These are phyloP conservation scores for Periparus ater DNA, from an alignment of 2,797 vertebrate genomes.

Conservation along the genomic window DNA sequence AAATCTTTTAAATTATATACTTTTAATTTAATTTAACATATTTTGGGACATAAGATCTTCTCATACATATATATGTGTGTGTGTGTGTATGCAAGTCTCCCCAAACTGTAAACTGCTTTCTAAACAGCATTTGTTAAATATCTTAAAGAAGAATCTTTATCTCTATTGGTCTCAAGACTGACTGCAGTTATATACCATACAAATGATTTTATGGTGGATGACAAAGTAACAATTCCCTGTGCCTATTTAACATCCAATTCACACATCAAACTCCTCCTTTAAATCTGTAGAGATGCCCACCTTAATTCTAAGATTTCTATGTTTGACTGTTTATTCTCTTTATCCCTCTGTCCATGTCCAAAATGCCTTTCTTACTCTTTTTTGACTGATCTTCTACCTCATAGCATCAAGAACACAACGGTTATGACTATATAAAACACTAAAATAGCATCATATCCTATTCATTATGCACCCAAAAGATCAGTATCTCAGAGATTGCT, in stretches of 20 bases:
- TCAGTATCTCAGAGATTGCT: neutral
- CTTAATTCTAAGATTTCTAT: neutral
- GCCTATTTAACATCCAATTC: neutral
- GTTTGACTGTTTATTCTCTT: neutral
- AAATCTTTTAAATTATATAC: neutral
- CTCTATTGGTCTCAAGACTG: neutral
- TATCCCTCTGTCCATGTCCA: neutral
- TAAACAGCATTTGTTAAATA: neutral
- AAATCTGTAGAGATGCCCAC: neutral
- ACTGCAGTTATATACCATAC: neutral
- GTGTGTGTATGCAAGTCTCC: neutral
- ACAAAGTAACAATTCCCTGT: neutral
- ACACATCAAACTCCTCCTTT: neutral
- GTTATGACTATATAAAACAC: neutral
- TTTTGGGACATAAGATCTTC: neutral
- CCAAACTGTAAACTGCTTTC: neutral
- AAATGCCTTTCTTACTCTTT: neutral
- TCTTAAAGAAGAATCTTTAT: neutral
- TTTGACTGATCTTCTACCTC: neutral
- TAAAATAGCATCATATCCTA: neutral
- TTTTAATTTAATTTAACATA: neutral
- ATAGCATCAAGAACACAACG: neutral
- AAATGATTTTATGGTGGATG: neutral
- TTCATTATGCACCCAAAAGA: neutral
- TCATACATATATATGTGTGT: neutral